Evolutionary conservation across 2,113 vertebrate species (phyloP).

Genomic region (Triplophysa rosa): DNA sequence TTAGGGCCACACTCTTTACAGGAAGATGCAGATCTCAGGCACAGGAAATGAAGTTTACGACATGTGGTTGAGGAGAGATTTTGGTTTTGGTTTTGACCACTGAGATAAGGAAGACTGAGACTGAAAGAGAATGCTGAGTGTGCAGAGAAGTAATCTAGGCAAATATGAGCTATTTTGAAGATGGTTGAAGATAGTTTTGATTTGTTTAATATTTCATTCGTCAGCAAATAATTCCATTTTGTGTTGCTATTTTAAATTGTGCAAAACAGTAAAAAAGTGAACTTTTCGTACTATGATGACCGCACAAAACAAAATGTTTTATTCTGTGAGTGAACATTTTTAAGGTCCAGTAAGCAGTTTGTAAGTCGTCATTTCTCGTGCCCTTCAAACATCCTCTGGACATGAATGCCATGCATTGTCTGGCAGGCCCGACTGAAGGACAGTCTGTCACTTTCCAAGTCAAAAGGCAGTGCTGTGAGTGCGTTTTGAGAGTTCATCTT

Average conservation of each 20-base stretch:
- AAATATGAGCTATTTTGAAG: too few relatives aligned
- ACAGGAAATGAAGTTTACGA: constrained; percentile 6
- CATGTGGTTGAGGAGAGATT: background rate
- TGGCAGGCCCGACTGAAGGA: constrained; percentile 16
- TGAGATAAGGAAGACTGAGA: background rate
- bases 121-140: too few relatives aligned
- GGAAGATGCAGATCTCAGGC: constrained; percentile 18
- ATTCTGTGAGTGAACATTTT: background rate
- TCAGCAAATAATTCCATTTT: too few relatives aligned
- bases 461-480: background rate
- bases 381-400: constrained; percentile 41
- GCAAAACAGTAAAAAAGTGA: too few relatives aligned
- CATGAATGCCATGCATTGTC: constrained; percentile 50
- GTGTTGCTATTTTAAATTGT: too few relatives aligned
- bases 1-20: background rate
- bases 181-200: too few relatives aligned
- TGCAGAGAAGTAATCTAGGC: too few relatives aligned
- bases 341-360: background rate
- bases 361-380: background rate
- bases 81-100: background rate
- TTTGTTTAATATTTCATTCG: too few relatives aligned
- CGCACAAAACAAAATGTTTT: background rate
- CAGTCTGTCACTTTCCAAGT: constrained; percentile 4
- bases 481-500: background rate
- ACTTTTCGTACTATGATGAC: background rate